Evolutionary conservation across 2,113 vertebrate genomes (phyloP).

Genomic region (Procavia capensis): DNA sequence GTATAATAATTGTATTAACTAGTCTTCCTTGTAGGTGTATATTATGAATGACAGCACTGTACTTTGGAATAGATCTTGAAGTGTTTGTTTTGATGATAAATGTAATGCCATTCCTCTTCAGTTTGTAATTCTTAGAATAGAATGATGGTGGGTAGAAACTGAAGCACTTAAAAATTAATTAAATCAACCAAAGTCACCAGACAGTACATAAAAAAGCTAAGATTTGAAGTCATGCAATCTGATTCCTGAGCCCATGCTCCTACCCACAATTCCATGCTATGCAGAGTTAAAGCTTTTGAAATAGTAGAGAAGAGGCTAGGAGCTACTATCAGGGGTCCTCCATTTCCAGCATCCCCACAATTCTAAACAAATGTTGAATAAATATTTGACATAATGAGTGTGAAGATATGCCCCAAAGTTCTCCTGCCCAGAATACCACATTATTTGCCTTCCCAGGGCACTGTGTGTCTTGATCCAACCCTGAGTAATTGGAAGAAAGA

Average conservation of each 20-base stretch:
- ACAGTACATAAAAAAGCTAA: not conserved
- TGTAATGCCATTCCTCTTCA: no score
- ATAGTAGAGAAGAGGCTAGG: not conserved
- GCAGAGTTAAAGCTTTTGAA: not conserved
- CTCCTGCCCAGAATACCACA: not conserved
- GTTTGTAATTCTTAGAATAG: no score
- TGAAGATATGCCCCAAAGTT: not conserved
- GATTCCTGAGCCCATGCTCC: not conserved
- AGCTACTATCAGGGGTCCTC: not conserved
- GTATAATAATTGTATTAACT: no score
- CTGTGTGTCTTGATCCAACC: not conserved
- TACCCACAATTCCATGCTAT: not conserved
- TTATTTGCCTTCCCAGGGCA: not conserved
- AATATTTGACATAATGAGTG: not conserved
- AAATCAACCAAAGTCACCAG: not conserved
- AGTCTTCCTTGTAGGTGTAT: no score
- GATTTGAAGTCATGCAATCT: not conserved
- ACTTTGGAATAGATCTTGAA: no score
- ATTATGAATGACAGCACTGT: no score
- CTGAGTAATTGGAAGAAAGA: slow-evolving; percentile 51
- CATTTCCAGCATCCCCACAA: not conserved
- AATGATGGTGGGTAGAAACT: not conserved
- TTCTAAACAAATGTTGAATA: not conserved
- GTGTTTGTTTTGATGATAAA: no score
- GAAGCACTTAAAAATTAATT: not conserved